Conservation (phyloP, 2,888 invertebrate genomes). For the Andrena haemorrhoa region DNA sequence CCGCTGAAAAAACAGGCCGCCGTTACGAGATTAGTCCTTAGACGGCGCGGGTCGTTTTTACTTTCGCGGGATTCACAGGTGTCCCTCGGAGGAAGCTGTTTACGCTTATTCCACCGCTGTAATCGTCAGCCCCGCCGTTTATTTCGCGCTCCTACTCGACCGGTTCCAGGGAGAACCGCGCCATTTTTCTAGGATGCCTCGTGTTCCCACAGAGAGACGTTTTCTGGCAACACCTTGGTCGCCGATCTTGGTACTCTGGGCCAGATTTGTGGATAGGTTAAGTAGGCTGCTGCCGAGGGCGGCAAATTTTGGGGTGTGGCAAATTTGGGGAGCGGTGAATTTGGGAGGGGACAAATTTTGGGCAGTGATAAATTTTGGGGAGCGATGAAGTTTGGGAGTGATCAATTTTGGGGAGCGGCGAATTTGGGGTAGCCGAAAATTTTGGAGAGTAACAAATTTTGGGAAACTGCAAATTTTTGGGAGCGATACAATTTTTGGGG, state of each 20-base stretch:
- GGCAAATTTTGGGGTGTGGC: no score
- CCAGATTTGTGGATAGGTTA: background rate
- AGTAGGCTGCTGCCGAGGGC: no score
- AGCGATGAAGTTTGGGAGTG: no score
- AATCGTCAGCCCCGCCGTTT: slow-evolving; percentile 47
- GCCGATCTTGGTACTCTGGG: background rate
- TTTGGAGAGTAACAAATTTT: no score
- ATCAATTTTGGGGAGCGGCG: no score
- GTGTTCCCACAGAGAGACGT: background rate
- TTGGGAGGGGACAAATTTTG: no score
- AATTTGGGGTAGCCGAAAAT: no score
- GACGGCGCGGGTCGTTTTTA: slow-evolving; percentile 54
- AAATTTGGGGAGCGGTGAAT: no score
- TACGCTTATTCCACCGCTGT: slow-evolving; percentile 43
- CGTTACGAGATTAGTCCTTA: slow-evolving; percentile 62
- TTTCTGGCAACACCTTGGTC: background rate
- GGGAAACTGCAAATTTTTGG: no score
- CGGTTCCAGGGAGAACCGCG: slow-evolving; percentile 15
- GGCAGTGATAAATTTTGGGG: no score
- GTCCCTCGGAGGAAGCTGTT: slow-evolving; percentile 45
- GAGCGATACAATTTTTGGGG: no score
- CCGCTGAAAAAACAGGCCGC: slow-evolving; percentile 43
- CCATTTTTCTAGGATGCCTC: background rate
- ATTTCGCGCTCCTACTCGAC: slow-evolving; percentile 33
- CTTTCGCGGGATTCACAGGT: slow-evolving; percentile 60